Percentiles rank a stretch among this genome's conserved stretches.
phyloP scores from a whole-genome alignment of 2,113 vertebrate species.

The Parus major region DNA sequence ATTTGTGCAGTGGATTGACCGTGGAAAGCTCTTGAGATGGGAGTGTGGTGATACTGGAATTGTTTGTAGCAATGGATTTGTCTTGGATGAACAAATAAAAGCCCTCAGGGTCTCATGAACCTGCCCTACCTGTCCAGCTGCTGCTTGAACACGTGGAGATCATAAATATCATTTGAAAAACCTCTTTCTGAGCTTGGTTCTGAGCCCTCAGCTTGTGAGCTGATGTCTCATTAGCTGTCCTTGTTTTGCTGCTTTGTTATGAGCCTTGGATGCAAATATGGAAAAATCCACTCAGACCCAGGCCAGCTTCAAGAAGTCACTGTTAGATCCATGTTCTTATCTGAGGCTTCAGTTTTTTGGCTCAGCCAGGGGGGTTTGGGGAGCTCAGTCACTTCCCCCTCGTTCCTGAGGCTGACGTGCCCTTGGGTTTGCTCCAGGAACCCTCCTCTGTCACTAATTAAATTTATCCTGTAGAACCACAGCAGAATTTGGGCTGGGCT shows the following conservation, averaged over 20 bases:
- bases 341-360: fast-evolving
- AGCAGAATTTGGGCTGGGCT: neutral
- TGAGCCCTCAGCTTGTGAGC: neutral
- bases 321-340: fast-evolving
- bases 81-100: neutral
- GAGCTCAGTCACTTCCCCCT: neutral
- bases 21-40: neutral
- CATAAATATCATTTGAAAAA: neutral
- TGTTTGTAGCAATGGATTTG: neutral
- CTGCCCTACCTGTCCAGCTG: neutral
- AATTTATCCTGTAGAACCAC: neutral
- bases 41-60: neutral
- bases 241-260: neutral
- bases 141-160: fast-evolving
- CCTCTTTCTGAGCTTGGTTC: neutral
- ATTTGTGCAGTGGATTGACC: neutral
- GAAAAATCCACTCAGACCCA: neutral
- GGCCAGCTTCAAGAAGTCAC: neutral
- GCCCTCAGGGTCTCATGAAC: neutral
- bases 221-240: neutral
- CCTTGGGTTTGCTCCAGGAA: neutral
- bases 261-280: neutral
- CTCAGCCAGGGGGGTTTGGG: neutral
- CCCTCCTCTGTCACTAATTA: neutral
- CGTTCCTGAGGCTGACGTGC: fast-evolving